These are phyloP conservation scores for Callaeas wilsoni DNA, from an alignment of 2,113 vertebrate species.

Conservation along the genomic window DNA sequence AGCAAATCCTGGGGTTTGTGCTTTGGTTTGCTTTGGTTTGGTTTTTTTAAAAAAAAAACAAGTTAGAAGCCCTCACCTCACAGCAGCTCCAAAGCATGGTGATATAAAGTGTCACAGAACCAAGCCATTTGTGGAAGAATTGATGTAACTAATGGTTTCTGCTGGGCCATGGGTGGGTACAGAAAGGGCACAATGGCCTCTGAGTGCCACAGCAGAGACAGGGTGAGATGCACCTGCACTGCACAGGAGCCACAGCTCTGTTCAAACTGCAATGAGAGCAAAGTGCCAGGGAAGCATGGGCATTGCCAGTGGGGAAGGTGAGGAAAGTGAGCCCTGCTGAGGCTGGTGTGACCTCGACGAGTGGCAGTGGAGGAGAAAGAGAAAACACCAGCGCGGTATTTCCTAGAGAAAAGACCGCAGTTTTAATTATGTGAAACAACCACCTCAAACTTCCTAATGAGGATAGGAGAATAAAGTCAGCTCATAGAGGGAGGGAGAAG, in stretches of 20 bases:
- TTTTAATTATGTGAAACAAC: neutral
- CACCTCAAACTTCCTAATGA: neutral
- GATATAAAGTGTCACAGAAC: rapidly evolving
- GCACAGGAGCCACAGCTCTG: rapidly evolving
- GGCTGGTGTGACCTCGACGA: rapidly evolving
- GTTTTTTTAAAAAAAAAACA: no score
- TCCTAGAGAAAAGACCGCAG: neutral
- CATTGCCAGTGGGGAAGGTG: rapidly evolving
- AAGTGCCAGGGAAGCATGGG: rapidly evolving
- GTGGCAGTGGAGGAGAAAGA: neutral
- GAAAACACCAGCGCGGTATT: neutral
- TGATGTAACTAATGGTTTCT: rapidly evolving
- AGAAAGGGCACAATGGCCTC: neutral
- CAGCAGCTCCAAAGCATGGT: rapidly evolving
- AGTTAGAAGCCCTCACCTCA: neutral
- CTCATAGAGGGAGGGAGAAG: neutral
- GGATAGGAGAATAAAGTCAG: conserved; percentile 23
- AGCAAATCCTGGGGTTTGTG: neutral
- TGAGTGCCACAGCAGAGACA: neutral
- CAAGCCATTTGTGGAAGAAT: rapidly evolving
- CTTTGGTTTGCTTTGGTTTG: neutral
- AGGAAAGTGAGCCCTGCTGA: neutral
- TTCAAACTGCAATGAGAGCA: neutral
- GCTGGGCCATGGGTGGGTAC: neutral
- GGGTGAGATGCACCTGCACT: neutral